A percentile compares a stretch with the other conserved stretches of the same genome.
phyloP scores from a whole-genome alignment of 2,113 vertebrate genomes.

The Protomyctophum bolini region DNA sequence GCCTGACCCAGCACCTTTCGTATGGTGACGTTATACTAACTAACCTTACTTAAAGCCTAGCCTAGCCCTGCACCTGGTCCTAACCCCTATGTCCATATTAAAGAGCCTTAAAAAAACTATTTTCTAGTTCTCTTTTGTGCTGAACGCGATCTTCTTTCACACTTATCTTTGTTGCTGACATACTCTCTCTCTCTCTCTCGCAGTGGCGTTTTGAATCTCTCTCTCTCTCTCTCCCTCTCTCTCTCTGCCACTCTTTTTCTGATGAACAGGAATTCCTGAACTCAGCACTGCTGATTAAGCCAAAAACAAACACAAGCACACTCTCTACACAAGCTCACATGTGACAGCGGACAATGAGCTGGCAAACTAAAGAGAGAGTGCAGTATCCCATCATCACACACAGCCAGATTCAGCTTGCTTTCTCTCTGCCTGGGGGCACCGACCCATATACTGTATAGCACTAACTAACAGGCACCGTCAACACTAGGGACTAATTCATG shows the following conservation, averaged over 20 bases:
- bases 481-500: too few relatives aligned
- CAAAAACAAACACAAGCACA: constrained; percentile 72
- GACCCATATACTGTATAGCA: constrained; percentile 13
- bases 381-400: constrained; percentile 36
- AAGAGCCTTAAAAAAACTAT: neutral
- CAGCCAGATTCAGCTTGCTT: constrained; percentile 18
- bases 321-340: constrained; percentile 50
- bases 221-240: constrained; percentile 37
- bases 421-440: constrained; percentile 33
- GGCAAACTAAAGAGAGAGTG: constrained; percentile 59
- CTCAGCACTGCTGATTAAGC: constrained; percentile 80
- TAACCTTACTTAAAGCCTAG: neutral
- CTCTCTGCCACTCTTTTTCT: constrained; percentile 17
- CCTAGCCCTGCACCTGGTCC: neutral
- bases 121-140: neutral
- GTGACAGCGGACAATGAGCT: constrained; percentile 67
- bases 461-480: too few relatives aligned
- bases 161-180: constrained; percentile 61
- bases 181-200: constrained; percentile 12
- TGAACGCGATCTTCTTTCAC: constrained; percentile 49
- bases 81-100: neutral
- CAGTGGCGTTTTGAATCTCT: neutral
- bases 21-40: neutral
- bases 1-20: neutral
- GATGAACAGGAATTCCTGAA: constrained; percentile 77